Evolutionary conservation across 2,797 vertebrate species (phyloP).

Genomic region (Coreius guichenoti): DNA sequence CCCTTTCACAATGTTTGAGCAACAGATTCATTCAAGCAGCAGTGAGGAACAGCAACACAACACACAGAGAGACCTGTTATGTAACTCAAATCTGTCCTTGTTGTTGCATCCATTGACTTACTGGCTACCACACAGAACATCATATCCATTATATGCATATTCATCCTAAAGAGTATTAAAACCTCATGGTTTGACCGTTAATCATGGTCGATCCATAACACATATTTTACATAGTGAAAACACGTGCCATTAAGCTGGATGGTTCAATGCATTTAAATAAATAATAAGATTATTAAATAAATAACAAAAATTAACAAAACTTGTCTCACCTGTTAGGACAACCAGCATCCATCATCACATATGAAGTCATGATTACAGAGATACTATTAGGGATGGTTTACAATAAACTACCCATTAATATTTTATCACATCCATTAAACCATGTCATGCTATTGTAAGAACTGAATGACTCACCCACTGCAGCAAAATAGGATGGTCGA

Average conservation of each 20-base stretch:
- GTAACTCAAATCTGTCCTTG: constrained; percentile 26
- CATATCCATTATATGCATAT: not conserved
- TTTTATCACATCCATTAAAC: not conserved
- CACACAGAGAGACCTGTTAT: constrained; percentile 26
- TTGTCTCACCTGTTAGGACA: not conserved
- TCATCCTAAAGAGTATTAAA: not conserved
- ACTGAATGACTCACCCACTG: constrained; percentile 76
- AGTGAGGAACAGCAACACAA: constrained; percentile 1
- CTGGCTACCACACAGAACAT: not conserved
- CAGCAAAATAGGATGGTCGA: constrained; percentile 56
- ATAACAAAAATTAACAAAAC: not conserved
- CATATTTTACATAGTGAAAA: not conserved
- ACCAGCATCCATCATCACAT: not conserved
- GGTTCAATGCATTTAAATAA: not conserved
- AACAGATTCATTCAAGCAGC: constrained; percentile 12
- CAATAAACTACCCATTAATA: not conserved
- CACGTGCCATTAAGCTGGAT: not conserved
- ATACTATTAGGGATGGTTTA: not conserved
- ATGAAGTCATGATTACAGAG: not conserved
- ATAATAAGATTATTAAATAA: not conserved
- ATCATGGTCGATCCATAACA: not conserved
- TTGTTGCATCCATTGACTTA: constrained; percentile 18
- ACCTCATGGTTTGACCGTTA: not conserved
- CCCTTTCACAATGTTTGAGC: not conserved
- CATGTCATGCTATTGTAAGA: constrained; percentile 22